phyloP scores from a whole-genome alignment of 2,888 invertebrate species.

The Camptogramma bilineatum region DNA sequence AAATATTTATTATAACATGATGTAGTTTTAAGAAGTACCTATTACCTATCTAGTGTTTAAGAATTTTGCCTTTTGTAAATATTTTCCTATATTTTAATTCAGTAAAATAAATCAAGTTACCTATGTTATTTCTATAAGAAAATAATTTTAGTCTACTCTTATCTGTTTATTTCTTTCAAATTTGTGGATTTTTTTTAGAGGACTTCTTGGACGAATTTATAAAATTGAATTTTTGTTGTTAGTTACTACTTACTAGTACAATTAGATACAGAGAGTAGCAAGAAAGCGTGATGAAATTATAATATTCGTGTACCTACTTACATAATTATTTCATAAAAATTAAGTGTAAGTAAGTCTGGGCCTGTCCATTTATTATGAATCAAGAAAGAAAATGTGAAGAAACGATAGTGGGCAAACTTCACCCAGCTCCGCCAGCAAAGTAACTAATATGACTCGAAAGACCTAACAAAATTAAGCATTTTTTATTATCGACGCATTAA shows the following conservation, averaged over 20 bases:
- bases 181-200: constrained; percentile 4
- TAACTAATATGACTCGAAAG: too few species aligned
- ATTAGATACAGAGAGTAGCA: not conserved
- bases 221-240: constrained; percentile 7
- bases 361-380: too few species aligned
- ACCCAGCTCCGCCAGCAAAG: too few species aligned
- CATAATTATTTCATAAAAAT: not conserved
- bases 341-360: too few species aligned
- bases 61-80: constrained; percentile 42
- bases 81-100: constrained; percentile 25
- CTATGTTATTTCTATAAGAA: constrained; percentile 41
- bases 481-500: too few species aligned
- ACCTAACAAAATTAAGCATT: too few species aligned
- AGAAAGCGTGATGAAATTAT: not conserved
- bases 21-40: constrained; percentile 38
- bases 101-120: constrained; percentile 43
- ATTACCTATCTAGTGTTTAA: constrained; percentile 27
- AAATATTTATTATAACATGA: constrained; percentile 71
- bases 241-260: not conserved
- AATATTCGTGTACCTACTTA: not conserved
- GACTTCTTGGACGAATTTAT: constrained; percentile 14
- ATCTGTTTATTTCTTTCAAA: constrained; percentile 13
- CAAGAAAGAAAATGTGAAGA: too few species aligned
- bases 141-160: constrained; percentile 17
- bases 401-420: too few species aligned